A percentile compares a stretch with the other conserved stretches of the same genome.
These are phyloP conservation scores for Epirrita christyi DNA, from an alignment of 2,888 invertebrate genomes.

Conservation along the genomic window DNA sequence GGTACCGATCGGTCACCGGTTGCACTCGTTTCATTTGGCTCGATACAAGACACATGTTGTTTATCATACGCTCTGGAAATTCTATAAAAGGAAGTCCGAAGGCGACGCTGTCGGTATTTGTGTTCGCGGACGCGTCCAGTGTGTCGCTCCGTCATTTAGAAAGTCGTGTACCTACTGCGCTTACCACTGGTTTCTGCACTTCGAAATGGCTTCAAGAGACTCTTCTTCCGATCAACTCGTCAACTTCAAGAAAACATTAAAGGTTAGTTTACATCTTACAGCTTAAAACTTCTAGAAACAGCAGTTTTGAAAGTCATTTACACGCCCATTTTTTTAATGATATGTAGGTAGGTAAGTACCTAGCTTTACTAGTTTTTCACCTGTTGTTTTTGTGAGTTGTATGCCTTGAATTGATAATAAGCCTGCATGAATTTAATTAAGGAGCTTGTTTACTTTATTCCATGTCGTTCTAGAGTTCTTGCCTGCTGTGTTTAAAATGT, in stretches of 20 bases:
- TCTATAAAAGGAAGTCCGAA: slow-evolving; percentile 64
- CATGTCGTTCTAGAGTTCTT: neutral
- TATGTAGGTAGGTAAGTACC: neutral
- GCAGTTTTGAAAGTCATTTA: neutral
- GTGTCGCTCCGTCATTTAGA: slow-evolving; percentile 56
- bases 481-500: too few species aligned
- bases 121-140: slow-evolving; percentile 60
- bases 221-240: slow-evolving; percentile 87
- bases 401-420: slow-evolving; percentile 7
- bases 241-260: slow-evolving; percentile 84
- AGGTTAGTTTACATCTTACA: slow-evolving; percentile 74
- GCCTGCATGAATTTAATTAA: neutral
- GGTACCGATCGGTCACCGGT: slow-evolving; percentile 29
- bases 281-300: slow-evolving; percentile 2
- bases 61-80: slow-evolving; percentile 55
- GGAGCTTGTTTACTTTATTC: neutral
- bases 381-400: slow-evolving; percentile 1
- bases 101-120: slow-evolving; percentile 56
- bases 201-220: slow-evolving; percentile 81
- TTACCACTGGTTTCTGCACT: slow-evolving; percentile 11
- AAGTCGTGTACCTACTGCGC: slow-evolving; percentile 13
- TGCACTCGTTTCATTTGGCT: slow-evolving; percentile 51
- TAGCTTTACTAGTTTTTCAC: neutral
- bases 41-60: slow-evolving; percentile 59
- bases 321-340: neutral